These are phyloP conservation scores for Falco cherrug DNA, from an alignment of 2,797 vertebrate genomes.

Conservation along the genomic window DNA sequence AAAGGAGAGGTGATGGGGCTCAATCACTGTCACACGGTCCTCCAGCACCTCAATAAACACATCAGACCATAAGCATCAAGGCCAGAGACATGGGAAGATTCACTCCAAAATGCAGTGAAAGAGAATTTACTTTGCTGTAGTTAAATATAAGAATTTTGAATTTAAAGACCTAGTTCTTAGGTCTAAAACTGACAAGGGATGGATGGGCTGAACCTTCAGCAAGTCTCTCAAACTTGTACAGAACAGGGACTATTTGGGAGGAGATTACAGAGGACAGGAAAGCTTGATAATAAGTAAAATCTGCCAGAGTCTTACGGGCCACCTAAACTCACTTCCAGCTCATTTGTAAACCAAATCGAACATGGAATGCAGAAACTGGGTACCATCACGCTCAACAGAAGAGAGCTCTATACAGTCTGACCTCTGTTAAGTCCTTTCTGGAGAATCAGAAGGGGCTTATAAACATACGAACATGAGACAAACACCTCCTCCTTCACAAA, in stretches of 20 bases:
- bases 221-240: not conserved
- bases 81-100: not conserved
- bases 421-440: not conserved
- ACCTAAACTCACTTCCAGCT: not conserved
- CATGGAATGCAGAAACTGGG: not conserved
- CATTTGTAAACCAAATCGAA: not conserved
- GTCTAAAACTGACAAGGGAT: not conserved
- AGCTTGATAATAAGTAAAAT: not conserved
- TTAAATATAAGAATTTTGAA: not conserved
- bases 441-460: not conserved
- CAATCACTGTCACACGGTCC: slow-evolving; percentile 89
- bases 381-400: not conserved
- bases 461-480: not conserved
- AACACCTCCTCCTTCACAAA: not conserved
- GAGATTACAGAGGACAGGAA: not conserved
- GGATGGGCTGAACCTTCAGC: not conserved
- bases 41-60: slow-evolving; percentile 85
- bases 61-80: slow-evolving; percentile 9
- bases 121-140: not conserved
- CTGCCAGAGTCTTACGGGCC: not conserved
- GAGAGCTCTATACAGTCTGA: not conserved
- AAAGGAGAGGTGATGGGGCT: slow-evolving; percentile 89
- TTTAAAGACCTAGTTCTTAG: not conserved
- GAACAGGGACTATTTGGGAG: not conserved
- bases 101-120: not conserved